Evolutionary conservation across 2,113 vertebrate species (phyloP).

Genomic region (Stictonetta naevosa): DNA sequence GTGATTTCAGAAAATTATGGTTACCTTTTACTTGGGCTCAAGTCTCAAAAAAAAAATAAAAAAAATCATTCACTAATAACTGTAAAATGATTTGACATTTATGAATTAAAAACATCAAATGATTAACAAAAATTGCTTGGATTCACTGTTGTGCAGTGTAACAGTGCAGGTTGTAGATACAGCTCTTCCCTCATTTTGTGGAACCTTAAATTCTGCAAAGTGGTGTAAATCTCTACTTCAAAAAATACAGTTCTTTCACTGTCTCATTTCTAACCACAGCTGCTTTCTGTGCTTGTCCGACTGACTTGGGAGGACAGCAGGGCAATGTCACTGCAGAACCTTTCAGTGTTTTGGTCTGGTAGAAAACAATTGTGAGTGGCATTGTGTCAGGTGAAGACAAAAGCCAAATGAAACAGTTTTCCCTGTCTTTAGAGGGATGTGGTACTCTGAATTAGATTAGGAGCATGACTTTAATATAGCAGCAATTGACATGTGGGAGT

Average conservation of each 20-base stretch:
- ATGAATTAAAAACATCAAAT: background rate
- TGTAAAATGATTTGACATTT: background rate
- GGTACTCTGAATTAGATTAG: background rate
- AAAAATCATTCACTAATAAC: background rate
- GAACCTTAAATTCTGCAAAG: background rate
- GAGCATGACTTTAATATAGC: background rate
- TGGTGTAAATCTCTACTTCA: background rate
- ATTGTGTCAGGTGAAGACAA: background rate
- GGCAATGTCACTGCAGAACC: background rate
- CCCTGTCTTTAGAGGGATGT: background rate
- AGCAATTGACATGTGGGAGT: background rate
- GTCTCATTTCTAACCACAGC: background rate
- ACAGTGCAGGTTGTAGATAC: background rate
- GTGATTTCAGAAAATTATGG: background rate
- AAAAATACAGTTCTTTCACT: background rate
- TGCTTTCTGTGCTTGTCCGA: background rate
- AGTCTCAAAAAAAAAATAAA: background rate
- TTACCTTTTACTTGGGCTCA: background rate
- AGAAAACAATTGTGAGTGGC: constrained; percentile 6
- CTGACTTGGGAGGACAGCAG: background rate
- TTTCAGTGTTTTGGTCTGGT: background rate
- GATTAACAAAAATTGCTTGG: background rate
- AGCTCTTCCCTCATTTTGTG: background rate
- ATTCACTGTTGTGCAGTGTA: background rate
- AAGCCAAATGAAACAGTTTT: background rate